These are phyloP conservation scores for Acomys russatus DNA, from an alignment of 2,797 vertebrate genomes.

Conservation along the genomic window DNA sequence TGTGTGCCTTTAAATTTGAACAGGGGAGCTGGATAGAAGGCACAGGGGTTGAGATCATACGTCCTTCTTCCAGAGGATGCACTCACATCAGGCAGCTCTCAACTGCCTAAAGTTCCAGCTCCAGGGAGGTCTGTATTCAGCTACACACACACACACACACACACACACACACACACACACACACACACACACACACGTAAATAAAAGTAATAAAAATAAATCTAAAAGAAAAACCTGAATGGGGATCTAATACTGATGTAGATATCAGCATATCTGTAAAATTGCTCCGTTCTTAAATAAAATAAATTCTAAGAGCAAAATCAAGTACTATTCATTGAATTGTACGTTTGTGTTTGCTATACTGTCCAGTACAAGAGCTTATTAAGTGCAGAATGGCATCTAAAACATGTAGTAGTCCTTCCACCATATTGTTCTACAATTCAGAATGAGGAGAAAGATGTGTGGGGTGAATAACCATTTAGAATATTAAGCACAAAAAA, in stretches of 20 bases:
- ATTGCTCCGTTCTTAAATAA: background rate
- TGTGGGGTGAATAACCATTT: constrained; percentile 9
- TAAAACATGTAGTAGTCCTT: background rate
- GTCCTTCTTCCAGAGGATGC: background rate
- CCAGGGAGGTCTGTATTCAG: background rate
- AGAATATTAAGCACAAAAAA: background rate
- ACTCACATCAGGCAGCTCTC: too few relatives aligned
- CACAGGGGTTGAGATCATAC: background rate
- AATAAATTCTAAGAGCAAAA: constrained; percentile 17
- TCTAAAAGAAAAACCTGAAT: background rate
- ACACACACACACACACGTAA: background rate
- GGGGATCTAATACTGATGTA: background rate
- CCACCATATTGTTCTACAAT: background rate
- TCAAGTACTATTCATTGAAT: background rate
- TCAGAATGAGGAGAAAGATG: background rate
- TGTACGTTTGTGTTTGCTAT: constrained; percentile 7
- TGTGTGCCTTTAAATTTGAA: background rate
- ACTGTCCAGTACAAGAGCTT: background rate
- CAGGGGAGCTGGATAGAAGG: background rate
- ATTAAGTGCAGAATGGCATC: background rate
- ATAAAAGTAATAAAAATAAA: background rate
- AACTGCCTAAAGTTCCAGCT: background rate
- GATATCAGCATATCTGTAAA: constrained; percentile 5
- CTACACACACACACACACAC: background rate
- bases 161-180: background rate